phyloP scores from a whole-genome alignment of 37 sponge, comb jelly and placozoan species.

The Crambe crambe region DNA sequence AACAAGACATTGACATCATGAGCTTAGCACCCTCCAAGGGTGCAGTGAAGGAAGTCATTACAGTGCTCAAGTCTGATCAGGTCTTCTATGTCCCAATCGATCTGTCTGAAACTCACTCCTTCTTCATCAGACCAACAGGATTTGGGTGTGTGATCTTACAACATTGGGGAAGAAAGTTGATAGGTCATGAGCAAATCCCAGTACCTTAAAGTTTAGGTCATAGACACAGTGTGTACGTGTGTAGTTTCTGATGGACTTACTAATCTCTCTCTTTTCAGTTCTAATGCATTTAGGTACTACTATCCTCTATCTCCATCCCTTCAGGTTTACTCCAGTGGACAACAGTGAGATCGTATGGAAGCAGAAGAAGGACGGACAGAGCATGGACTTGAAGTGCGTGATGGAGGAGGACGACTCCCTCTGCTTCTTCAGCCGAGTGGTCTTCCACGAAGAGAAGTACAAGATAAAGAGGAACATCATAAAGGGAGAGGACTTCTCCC shows the following conservation, averaged over 20 bases:
- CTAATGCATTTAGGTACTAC: too few species aligned
- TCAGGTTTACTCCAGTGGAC: slow-evolving; percentile 7
- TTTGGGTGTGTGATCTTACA: slow-evolving; percentile 30
- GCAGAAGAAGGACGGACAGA: not conserved
- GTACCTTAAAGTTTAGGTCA: too few species aligned
- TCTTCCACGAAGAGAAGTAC: slow-evolving; percentile 53
- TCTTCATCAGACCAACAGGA: slow-evolving; percentile 42
- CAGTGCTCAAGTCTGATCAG: slow-evolving; percentile 36
- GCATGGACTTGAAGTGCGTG: slow-evolving; percentile 23
- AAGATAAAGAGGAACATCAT: slow-evolving; percentile 15
- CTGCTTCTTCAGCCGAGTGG: slow-evolving; percentile 18
- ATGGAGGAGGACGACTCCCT: slow-evolving; percentile 6
- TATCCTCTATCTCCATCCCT: too few species aligned
- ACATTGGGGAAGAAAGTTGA: too few species aligned
- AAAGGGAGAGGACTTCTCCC: slow-evolving; percentile 38
- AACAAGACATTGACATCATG: slow-evolving; percentile 11
- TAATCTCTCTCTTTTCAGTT: too few species aligned
- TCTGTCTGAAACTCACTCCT: slow-evolving; percentile 1
- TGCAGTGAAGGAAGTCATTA: not conserved
- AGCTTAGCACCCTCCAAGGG: not conserved
- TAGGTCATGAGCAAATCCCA: too few species aligned
- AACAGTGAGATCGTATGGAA: slow-evolving; percentile 20
- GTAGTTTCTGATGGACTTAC: too few species aligned
- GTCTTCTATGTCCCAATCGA: slow-evolving; percentile 49
- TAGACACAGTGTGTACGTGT: too few species aligned